These are phyloP conservation scores for Pammene aurita DNA, from an alignment of 2,888 invertebrate genomes.

Conservation along the genomic window DNA sequence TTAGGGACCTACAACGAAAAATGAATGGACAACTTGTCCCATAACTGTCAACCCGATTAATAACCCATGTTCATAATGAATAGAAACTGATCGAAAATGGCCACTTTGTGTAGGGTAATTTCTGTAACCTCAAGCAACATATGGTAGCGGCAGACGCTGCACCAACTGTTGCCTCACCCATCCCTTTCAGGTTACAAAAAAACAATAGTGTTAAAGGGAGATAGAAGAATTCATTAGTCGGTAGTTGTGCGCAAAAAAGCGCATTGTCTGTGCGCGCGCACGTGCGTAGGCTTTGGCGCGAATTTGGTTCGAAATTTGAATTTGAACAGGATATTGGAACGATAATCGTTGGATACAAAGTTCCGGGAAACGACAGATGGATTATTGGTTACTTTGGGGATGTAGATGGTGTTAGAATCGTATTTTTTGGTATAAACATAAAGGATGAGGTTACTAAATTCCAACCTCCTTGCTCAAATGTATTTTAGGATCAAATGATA, in stretches of 20 bases:
- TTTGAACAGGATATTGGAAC: constrained; percentile 78
- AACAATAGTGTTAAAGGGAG: constrained; percentile 54
- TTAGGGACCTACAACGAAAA: neutral
- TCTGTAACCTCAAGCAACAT: constrained; percentile 81
- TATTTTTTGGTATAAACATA: neutral
- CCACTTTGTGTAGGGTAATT: constrained; percentile 75
- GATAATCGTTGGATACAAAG: constrained; percentile 61
- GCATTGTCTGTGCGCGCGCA: constrained; percentile 72
- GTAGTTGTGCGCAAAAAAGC: constrained; percentile 80
- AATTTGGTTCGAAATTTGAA: constrained; percentile 73
- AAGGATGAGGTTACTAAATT: neutral
- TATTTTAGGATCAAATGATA: too few relatives aligned
- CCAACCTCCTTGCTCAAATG: too few relatives aligned
- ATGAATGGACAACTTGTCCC: constrained; percentile 22
- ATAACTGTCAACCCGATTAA: constrained; percentile 53
- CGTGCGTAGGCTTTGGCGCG: constrained; percentile 76
- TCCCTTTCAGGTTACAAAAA: constrained; percentile 55
- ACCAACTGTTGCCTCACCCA: constrained; percentile 73
- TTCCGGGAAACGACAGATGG: constrained; percentile 71
- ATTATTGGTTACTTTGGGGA: constrained; percentile 57
- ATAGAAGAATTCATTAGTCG: constrained; percentile 72
- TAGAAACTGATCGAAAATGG: constrained; percentile 62
- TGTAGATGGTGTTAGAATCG: constrained; percentile 7
- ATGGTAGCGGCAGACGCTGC: constrained; percentile 80
- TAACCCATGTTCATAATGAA: constrained; percentile 64